Conservation (phyloP, 2,888 invertebrate species). For the Hipparchia sbordonii region DNA sequence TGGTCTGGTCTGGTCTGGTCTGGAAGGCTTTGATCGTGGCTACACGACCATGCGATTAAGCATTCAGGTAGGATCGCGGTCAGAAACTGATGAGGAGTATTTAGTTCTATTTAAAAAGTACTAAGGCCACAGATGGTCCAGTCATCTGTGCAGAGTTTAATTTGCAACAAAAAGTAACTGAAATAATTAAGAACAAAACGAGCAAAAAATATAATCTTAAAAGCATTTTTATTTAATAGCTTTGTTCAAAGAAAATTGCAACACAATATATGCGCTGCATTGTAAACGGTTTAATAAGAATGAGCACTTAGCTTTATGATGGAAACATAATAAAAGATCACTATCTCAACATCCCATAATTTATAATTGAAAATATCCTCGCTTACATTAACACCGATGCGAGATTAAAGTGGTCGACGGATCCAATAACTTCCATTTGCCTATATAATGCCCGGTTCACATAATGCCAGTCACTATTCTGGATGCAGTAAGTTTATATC, state of each 20-base stretch:
- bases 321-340: slow-evolving; percentile 24
- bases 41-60: no score
- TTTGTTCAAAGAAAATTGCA: slow-evolving; percentile 17
- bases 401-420: slow-evolving; percentile 34
- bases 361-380: slow-evolving; percentile 29
- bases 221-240: slow-evolving; percentile 16
- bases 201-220: slow-evolving; percentile 1
- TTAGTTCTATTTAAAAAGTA: no score
- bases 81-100: no score
- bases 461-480: not conserved
- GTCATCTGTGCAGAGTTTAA: no score
- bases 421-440: slow-evolving; percentile 39
- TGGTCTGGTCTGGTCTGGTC: no score
- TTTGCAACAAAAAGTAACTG: not conserved
- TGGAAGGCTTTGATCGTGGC: no score
- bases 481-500: not conserved
- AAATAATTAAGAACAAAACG: not conserved
- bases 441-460: slow-evolving; percentile 34
- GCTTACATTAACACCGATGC: slow-evolving; percentile 38
- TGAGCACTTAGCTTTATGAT: slow-evolving; percentile 19
- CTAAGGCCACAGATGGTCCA: no score
- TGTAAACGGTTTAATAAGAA: slow-evolving; percentile 19
- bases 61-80: no score
- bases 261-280: slow-evolving; percentile 1
- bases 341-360: slow-evolving; percentile 20